A percentile compares a stretch with the other conserved stretches of the same genome.
Evolutionary conservation across 1,140 invertebrate genomes (phyloP).

Genomic region (Nasonia vitripennis): DNA sequence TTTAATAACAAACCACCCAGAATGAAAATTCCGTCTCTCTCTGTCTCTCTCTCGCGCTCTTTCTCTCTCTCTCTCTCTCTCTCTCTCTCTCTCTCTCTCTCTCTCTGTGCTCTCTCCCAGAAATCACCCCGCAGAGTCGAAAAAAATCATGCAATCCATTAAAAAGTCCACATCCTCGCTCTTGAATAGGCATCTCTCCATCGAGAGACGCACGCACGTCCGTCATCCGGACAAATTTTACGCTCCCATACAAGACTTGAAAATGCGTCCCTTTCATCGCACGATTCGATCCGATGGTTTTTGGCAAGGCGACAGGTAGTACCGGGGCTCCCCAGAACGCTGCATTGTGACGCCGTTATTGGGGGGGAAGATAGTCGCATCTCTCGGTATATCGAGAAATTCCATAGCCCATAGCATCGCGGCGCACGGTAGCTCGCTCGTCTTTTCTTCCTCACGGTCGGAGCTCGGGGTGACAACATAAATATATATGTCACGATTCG

Average conservation of each 20-base stretch:
- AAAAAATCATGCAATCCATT: background rate
- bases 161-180: background rate
- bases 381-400: constrained; percentile 61
- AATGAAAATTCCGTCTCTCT: no score
- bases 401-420: background rate
- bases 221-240: constrained; percentile 27
- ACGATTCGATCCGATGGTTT: constrained; percentile 69
- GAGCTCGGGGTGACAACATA: constrained; percentile 72
- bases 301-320: constrained; percentile 60
- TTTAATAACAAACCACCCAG: no score
- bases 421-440: background rate
- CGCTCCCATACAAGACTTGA: constrained; percentile 33
- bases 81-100: no score
- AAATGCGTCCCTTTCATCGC: constrained; percentile 58
- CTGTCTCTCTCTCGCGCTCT: no score
- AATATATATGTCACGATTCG: constrained; percentile 74
- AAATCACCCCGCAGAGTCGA: background rate
- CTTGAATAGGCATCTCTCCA: background rate
- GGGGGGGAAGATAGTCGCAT: constrained; percentile 63
- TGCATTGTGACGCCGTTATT: constrained; percentile 56
- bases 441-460: background rate
- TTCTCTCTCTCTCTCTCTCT: no score
- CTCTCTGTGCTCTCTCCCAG: background rate
- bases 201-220: background rate
- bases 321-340: constrained; percentile 49